phyloP scores from a whole-genome alignment of 2,113 vertebrate genomes.

The Notarius quadriscutis region DNA sequence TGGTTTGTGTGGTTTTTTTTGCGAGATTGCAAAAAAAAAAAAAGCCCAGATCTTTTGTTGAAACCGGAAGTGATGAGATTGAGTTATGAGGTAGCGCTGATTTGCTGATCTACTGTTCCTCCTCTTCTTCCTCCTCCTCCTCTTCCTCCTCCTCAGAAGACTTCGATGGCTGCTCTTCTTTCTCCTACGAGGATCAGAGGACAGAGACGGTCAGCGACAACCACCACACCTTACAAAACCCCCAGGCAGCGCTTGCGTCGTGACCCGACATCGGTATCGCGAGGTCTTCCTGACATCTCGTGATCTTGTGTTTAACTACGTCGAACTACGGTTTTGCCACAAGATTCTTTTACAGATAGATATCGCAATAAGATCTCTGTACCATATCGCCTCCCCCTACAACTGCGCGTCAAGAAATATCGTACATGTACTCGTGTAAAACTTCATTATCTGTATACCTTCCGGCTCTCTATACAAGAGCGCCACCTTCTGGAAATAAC shows the following conservation, averaged over 20 bases:
- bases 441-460: too few species aligned
- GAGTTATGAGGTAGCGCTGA: slow-evolving; percentile 80
- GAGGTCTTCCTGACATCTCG: too few species aligned
- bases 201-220: background rate
- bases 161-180: slow-evolving; percentile 89
- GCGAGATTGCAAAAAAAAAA: slow-evolving; percentile 50
- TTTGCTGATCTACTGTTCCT: slow-evolving; percentile 86
- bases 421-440: too few species aligned
- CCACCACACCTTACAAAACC: background rate
- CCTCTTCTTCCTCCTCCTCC: slow-evolving; percentile 77
- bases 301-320: too few species aligned
- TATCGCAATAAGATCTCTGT: background rate
- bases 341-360: background rate
- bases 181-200: slow-evolving; percentile 74
- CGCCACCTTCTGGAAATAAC: too few species aligned
- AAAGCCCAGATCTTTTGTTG: background rate
- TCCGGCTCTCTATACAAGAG: too few species aligned
- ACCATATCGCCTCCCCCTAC: too few species aligned
- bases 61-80: slow-evolving; percentile 75
- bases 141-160: slow-evolving; percentile 92
- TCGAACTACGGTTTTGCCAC: too few species aligned
- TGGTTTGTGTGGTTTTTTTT: background rate
- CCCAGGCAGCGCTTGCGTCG: too few species aligned
- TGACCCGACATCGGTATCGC: too few species aligned
- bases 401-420: too few species aligned